phyloP scores from a whole-genome alignment of 2,797 vertebrate genomes.

The Centroberyx gerrardi region DNA sequence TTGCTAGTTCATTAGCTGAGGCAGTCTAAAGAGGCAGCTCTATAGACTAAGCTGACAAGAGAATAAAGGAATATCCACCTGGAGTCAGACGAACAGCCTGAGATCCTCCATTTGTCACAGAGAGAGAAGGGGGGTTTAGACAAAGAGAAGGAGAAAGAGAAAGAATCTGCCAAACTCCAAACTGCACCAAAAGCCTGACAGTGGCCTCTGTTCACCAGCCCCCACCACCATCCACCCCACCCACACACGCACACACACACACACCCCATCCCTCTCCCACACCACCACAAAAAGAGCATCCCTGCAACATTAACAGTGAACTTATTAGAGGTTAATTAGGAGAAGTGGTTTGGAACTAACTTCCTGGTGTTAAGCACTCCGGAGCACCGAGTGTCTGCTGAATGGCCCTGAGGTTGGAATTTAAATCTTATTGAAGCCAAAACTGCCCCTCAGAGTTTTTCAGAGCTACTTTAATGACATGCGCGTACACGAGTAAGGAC shows the following conservation, averaged over 20 bases:
- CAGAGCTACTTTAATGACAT: constrained; percentile 66
- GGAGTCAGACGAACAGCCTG: constrained; percentile 62
- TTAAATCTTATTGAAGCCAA: constrained; percentile 79
- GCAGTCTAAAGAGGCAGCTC: constrained; percentile 52
- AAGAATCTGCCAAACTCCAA: too few relatives aligned
- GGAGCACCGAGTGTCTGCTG: constrained; percentile 67
- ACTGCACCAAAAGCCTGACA: too few relatives aligned
- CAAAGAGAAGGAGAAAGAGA: constrained; percentile 7
- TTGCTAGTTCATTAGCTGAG: constrained; percentile 71
- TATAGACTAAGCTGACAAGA: constrained; percentile 66
- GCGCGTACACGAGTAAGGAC: constrained; percentile 42
- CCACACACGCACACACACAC: too few relatives aligned
- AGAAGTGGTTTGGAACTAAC: constrained; percentile 80
- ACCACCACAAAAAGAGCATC: constrained; percentile 60
- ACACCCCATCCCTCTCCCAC: constrained; percentile 26
- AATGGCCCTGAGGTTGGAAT: constrained; percentile 73
- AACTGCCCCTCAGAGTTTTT: constrained; percentile 62
- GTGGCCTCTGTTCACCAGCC: constrained; percentile 30
- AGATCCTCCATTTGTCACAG: constrained; percentile 69
- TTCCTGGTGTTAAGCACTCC: constrained; percentile 73
- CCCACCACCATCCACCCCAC: constrained; percentile 21
- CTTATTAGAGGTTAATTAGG: constrained; percentile 80
- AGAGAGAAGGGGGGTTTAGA: constrained; percentile 6
- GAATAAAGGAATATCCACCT: constrained; percentile 74
- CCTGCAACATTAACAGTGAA: constrained; percentile 72